phyloP scores from a whole-genome alignment of 2,797 vertebrate genomes.

The Enteromius mattozi region DNA sequence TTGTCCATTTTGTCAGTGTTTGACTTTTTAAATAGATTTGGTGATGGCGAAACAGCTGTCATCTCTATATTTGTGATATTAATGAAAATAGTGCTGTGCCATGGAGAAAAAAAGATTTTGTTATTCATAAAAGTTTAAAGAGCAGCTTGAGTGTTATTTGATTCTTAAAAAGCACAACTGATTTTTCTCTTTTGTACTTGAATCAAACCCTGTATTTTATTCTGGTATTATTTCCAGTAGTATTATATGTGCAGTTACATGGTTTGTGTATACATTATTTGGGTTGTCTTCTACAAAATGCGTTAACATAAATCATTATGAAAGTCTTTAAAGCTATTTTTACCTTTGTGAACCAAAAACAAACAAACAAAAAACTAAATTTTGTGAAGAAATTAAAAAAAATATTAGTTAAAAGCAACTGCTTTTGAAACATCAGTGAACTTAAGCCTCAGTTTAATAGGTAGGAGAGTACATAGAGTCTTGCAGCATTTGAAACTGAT shows the following conservation, averaged over 20 bases:
- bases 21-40: constrained; percentile 57
- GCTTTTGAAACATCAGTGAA: not conserved
- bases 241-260: constrained; percentile 40
- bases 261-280: constrained; percentile 34
- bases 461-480: not conserved
- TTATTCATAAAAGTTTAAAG: constrained; percentile 49
- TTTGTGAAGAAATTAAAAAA: not conserved
- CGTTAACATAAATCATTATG: not conserved
- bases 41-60: constrained; percentile 46
- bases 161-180: constrained; percentile 60
- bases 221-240: constrained; percentile 37
- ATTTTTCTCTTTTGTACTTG: constrained; percentile 61
- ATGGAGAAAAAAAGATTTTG: constrained; percentile 42
- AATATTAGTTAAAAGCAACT: not conserved
- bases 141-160: constrained; percentile 45
- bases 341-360: not conserved
- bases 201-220: constrained; percentile 54
- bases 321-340: not conserved
- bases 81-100: constrained; percentile 58
- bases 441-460: not conserved
- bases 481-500: constrained; percentile 19
- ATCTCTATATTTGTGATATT: constrained; percentile 51
- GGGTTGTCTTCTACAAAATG: constrained; percentile 9
- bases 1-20: constrained; percentile 55
- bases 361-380: not conserved